Evolutionary conservation across 2,797 vertebrate genomes (phyloP).

Genomic region (Cryptoprocta ferox): DNA sequence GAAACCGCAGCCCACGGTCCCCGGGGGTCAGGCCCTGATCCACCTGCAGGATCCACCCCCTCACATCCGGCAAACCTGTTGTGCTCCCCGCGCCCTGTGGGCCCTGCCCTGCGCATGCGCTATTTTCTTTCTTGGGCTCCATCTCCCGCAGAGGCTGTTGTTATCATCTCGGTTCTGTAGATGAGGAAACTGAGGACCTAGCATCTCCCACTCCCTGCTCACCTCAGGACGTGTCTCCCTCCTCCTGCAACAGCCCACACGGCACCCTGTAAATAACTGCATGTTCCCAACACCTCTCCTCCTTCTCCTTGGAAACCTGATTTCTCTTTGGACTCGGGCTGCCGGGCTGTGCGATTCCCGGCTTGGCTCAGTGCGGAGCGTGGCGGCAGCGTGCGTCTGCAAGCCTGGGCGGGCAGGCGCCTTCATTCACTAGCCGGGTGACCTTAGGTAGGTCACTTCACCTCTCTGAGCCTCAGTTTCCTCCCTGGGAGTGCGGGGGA

Average conservation of each 20-base stretch:
- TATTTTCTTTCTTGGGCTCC: background rate
- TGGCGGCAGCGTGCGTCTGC: background rate
- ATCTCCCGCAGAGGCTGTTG: background rate
- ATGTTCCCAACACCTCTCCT: slow-evolving; percentile 79
- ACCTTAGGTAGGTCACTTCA: background rate
- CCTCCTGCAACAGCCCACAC: slow-evolving; percentile 66
- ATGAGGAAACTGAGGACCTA: slow-evolving; percentile 66
- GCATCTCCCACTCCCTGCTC: slow-evolving; percentile 37
- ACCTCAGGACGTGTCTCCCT: slow-evolving; percentile 59
- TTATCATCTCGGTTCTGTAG: background rate
- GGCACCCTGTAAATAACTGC: slow-evolving; percentile 80
- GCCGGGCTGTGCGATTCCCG: slow-evolving; percentile 35
- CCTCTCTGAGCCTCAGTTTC: background rate
- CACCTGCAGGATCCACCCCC: background rate
- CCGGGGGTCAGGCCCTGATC: background rate
- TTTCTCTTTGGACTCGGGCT: slow-evolving; percentile 57
- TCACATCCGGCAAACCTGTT: background rate
- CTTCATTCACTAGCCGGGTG: background rate
- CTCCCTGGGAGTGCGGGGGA: background rate
- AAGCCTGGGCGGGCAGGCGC: background rate
- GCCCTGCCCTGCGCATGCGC: accelerated
- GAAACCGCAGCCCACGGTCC: background rate
- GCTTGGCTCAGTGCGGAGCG: background rate
- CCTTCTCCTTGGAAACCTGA: slow-evolving; percentile 81
- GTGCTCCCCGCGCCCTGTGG: accelerated